Percentiles rank a stretch among this genome's conserved stretches.
phyloP scores from a whole-genome alignment of 1,140 invertebrate genomes.

The Drosophila prosaltans region DNA sequence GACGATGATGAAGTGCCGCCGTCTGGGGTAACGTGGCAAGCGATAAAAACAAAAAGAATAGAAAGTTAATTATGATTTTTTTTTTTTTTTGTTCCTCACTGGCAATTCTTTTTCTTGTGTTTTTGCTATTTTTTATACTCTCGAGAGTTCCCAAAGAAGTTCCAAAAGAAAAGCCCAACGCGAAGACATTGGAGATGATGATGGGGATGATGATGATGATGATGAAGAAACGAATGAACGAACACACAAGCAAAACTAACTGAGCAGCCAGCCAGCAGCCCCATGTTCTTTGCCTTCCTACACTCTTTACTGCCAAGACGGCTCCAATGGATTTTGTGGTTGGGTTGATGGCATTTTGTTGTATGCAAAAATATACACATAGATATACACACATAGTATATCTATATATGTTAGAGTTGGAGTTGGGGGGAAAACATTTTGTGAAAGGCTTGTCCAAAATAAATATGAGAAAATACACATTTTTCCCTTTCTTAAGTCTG shows the following conservation, averaged over 20 bases:
- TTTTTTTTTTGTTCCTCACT: slow-evolving; percentile 29
- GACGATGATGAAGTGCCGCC: slow-evolving; percentile 21
- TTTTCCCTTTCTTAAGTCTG: slow-evolving; percentile 34
- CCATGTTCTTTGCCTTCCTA: slow-evolving; percentile 26
- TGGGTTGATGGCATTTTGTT: slow-evolving; percentile 53
- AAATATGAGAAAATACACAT: slow-evolving; percentile 67
- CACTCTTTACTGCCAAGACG: too few relatives aligned
- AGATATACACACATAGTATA: background rate
- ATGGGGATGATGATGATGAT: slow-evolving; percentile 14
- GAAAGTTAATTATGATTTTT: slow-evolving; percentile 73
- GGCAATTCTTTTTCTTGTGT: slow-evolving; percentile 19
- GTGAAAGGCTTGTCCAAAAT: slow-evolving; percentile 72
- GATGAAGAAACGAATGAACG: slow-evolving; percentile 22
- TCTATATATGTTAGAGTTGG: background rate
- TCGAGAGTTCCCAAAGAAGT: slow-evolving; percentile 51
- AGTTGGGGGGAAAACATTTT: slow-evolving; percentile 43
- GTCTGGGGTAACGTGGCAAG: slow-evolving; percentile 24
- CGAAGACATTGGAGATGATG: slow-evolving; percentile 26
- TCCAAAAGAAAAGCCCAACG: slow-evolving; percentile 64
- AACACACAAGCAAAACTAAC: slow-evolving; percentile 1
- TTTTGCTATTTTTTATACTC: slow-evolving; percentile 32
- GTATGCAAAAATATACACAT: slow-evolving; percentile 38
- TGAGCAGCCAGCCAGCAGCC: background rate
- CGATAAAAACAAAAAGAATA: slow-evolving; percentile 43
- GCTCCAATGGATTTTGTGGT: slow-evolving; percentile 55